A percentile compares a stretch with the other conserved stretches of the same genome.
These are phyloP conservation scores for Mohoua ochrocephala DNA, from an alignment of 2,113 vertebrate species.

Conservation along the genomic window DNA sequence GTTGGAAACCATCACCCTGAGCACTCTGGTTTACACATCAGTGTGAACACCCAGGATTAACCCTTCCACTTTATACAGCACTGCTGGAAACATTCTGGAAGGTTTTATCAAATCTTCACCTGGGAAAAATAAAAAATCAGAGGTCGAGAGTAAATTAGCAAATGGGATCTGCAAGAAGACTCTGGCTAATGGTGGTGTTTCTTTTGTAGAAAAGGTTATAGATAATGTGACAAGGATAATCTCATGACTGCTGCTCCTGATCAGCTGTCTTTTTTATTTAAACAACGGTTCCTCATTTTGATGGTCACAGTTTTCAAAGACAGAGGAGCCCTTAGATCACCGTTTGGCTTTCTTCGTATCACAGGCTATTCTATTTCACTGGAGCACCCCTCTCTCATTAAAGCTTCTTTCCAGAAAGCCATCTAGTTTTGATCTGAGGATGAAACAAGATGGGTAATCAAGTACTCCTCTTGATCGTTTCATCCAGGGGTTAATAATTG, in stretches of 20 bases:
- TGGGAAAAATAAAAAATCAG: not conserved
- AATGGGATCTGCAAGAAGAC: not conserved
- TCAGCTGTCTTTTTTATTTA: not conserved
- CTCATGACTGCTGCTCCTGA: not conserved
- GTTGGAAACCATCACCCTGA: not conserved
- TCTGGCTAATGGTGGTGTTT: not conserved
- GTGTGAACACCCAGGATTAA: not conserved
- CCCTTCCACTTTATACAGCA: not conserved
- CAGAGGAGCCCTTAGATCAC: not conserved
- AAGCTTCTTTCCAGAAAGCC: not conserved
- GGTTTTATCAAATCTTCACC: not conserved
- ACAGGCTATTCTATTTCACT: not conserved
- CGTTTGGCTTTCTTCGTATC: not conserved
- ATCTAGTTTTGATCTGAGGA: not conserved
- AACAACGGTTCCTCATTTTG: not conserved
- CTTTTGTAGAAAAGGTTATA: not conserved
- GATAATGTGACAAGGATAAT: not conserved
- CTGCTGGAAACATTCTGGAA: not conserved
- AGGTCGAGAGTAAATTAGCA: not conserved
- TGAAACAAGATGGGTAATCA: not conserved
- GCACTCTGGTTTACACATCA: not conserved
- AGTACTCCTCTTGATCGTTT: not conserved
- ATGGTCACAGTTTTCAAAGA: not conserved
- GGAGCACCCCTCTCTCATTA: not conserved
- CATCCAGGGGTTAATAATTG: not conserved